These are phyloP conservation scores for Odiellus spinosus DNA, from an alignment of 2,888 invertebrate species.

Conservation along the genomic window DNA sequence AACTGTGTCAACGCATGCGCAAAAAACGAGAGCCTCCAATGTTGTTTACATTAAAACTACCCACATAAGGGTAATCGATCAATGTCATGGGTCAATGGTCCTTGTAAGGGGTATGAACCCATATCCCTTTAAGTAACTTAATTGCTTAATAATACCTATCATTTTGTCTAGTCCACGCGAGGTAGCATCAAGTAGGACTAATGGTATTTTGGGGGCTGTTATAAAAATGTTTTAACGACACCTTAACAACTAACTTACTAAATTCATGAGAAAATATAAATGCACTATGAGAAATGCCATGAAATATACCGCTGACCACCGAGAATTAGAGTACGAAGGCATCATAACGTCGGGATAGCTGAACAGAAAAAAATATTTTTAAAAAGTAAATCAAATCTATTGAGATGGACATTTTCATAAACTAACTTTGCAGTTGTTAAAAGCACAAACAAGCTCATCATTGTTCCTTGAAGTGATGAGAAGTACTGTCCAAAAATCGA, in stretches of 20 bases:
- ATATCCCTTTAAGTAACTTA: too few relatives aligned
- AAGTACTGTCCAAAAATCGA: conserved; percentile 51
- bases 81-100: too few relatives aligned
- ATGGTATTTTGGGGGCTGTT: neutral
- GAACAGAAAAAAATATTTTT: conserved; percentile 11
- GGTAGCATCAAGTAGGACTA: neutral
- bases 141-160: too few relatives aligned
- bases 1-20: too few relatives aligned
- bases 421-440: conserved; percentile 81
- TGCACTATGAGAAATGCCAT: conserved; percentile 68
- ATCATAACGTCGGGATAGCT: conserved; percentile 88
- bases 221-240: too few relatives aligned
- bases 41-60: too few relatives aligned
- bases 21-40: too few relatives aligned
- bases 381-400: neutral
- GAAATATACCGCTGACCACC: conserved; percentile 72
- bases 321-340: conserved; percentile 63
- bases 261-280: conserved; percentile 72
- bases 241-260: conserved; percentile 41
- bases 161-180: too few relatives aligned
- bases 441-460: conserved; percentile 72
- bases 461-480: conserved; percentile 57
- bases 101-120: too few relatives aligned
- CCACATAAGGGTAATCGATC: too few relatives aligned
- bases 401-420: neutral